Evolutionary conservation across 2,888 invertebrate species (phyloP), one percentile per base, ranked within the genome.

Genomic region (Sipha maydis): DNA sequence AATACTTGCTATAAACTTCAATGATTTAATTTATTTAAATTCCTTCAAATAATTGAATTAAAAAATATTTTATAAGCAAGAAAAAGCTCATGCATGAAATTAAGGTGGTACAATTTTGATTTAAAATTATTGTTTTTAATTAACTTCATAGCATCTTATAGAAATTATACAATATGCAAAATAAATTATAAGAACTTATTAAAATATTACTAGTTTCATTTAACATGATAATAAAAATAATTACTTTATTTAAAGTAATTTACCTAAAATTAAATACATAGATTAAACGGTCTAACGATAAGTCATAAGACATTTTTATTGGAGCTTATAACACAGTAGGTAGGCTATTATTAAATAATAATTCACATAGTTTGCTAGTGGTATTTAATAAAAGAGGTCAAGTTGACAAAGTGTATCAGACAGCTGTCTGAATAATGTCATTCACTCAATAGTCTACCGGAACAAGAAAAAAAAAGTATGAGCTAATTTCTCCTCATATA

Each of bases 371-470:
- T 73, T 86, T 86, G 79, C 56, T 79, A 79, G 71, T 79, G 71
- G 56, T 86, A 86, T 86, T 71, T 80, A 38, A 80, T 80, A 80
- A 86, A 86, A 80, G 86, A 86, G 86, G 86, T 86, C 86, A 86
- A 86, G 86, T 80, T 86, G 86, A 86, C 86, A 86, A 86, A 86
- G 86, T 86, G 86, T 86, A 86, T 86, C 86, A 86, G 86, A 86
- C 86, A 86, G 86, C 86, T 86, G 86, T 86, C 86, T 86, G 79
- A 86, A 86, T 86, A 86, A 80, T 86, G 86, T 79, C 86, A 86
- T 86, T 80, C 61, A 79, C 73, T 86, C 79, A 86, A 86, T 86
- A 86, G 86, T 80, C 86, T 79, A 86, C 86, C 86, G 86, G 86
- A 86, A 86, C 86, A 73, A 86, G 71, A 86, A 86, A 86, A 78